Conservation (phyloP, 2,113 vertebrate species). For the Henicopernis longicauda region DNA sequence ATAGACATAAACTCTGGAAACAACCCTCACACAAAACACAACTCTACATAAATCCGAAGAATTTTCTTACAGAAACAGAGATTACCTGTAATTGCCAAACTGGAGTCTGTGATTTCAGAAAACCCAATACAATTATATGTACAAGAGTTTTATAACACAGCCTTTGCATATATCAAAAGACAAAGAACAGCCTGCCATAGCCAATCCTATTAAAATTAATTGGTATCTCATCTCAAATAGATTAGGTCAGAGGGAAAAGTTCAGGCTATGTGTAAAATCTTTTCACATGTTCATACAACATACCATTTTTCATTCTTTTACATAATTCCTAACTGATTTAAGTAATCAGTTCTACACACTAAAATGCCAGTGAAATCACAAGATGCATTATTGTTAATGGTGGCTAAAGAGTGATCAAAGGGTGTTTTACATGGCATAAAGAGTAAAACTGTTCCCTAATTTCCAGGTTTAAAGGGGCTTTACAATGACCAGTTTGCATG, state of each 20-base stretch:
- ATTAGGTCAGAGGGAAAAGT: not conserved
- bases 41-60: not conserved
- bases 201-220: not conserved
- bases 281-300: not conserved
- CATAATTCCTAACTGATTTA: not conserved
- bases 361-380: not conserved
- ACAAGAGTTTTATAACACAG: not conserved
- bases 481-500: not conserved
- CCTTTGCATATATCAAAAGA: not conserved
- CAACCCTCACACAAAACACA: not conserved
- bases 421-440: not conserved
- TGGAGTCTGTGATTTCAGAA: not conserved
- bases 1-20: not conserved
- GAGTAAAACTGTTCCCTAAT: not conserved
- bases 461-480: not conserved
- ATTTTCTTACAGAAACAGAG: not conserved
- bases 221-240: not conserved
- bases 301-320: not conserved
- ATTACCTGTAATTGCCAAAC: not conserved
- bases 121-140: not conserved
- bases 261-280: not conserved
- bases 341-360: not conserved
- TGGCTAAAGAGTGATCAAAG: not conserved
- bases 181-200: not conserved
- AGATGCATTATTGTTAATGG: not conserved